Conservation (phyloP, 64 coral and sea anemone species). For the Montipora cactus region DNA sequence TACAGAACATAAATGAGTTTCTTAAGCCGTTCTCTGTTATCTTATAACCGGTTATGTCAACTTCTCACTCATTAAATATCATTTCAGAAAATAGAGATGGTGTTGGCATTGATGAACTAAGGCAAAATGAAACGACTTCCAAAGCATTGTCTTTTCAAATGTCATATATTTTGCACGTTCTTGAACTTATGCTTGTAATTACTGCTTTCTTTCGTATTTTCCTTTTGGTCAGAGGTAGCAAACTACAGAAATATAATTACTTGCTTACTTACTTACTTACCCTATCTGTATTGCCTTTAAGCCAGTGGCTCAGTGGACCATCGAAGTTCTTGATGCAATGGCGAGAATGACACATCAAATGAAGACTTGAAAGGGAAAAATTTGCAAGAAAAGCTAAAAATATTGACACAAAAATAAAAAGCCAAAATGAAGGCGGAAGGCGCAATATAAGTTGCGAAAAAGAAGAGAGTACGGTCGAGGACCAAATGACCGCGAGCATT, state of each 20-base stretch:
- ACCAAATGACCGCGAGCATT: neutral
- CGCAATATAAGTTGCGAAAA: neutral
- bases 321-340: neutral
- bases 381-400: slow-evolving; percentile 4
- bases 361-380: slow-evolving; percentile 4
- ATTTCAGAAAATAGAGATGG: neutral
- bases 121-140: neutral
- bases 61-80: neutral
- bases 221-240: neutral
- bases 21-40: neutral
- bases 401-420: slow-evolving; percentile 1
- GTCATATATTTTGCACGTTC: neutral
- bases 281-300: slow-evolving; percentile 12
- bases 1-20: neutral
- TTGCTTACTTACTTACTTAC: slow-evolving; percentile 2
- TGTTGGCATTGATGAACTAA: neutral
- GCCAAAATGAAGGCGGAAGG: neutral
- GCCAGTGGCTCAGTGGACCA: neutral
- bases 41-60: neutral
- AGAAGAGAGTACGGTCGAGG: neutral
- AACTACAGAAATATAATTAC: neutral
- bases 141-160: neutral
- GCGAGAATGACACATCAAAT: slow-evolving; percentile 14
- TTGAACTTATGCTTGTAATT: neutral
- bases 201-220: too few relatives aligned